Base-by-base conservation (phyloP, 2,113 vertebrate genomes). In the Peromyscus californicus region DNA sequence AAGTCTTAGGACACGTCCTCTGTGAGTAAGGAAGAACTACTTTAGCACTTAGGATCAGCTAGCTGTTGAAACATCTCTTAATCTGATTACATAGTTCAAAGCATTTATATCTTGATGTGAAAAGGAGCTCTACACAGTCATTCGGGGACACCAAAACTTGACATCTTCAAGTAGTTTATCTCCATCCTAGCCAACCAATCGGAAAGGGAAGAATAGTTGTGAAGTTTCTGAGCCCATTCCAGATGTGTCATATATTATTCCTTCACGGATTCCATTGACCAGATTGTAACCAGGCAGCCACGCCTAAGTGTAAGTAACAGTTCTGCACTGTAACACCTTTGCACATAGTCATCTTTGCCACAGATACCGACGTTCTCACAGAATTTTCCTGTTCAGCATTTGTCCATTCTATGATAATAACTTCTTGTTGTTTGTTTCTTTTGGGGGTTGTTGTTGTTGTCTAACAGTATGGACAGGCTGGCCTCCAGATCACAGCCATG, bases 341-440 rank as follows among this genome's bases (percentile, higher is more conserved):
- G 12, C 90, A 26, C 87, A 83, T 10, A 80, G 15, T 83, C 90
- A 31, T 96, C 80, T 96, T 84, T 95, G 31, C 86, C 48, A 69
- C 16, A 91, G 9, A 7, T 78, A 59, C 90, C 19, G 69, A 10
- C 33, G 57, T 67, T 94, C 31, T 75, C 83, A 70, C 86, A 90
- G 65, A 90, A 67, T 95, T 96, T 83, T 87, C 45, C 9, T 87
- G 31, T 22, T 86, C 95, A 57, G 19, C 22, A 72, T 92, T 69
- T 94, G 12, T 95, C 33, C 84, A 24, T 78, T 94, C 31, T 96
- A 39, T 78, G 42, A 51, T 85, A 89, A 51, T 85, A 89, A 84
- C 57, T 79, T 91, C 67, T 85, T 87, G 16, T 33, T 69, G 17
- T 67, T 48, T 85, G 7, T 36, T 85, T 85, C 29, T 26, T 65